Percentiles rank a stretch among this genome's conserved stretches.
Conservation (phyloP, 2,113 vertebrate genomes). For the Anolis sagrei region DNA sequence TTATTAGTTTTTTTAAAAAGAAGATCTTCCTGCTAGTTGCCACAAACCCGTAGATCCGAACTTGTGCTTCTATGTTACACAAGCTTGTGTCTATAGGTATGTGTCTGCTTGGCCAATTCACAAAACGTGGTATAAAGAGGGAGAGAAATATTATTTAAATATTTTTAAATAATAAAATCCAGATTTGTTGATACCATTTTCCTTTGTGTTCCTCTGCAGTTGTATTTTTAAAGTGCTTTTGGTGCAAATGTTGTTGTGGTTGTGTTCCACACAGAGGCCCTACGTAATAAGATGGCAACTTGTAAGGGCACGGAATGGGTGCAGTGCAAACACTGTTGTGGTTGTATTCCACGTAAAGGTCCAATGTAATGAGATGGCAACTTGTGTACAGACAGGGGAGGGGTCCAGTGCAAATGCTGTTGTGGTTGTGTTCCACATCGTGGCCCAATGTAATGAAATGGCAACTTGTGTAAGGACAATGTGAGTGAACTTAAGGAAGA, state of each 20-base stretch:
- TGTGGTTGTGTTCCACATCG: background rate
- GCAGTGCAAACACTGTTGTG: too few relatives aligned
- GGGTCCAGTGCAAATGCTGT: background rate
- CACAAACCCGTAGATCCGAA: conserved; percentile 99
- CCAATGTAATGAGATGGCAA: too few relatives aligned
- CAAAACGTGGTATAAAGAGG: conserved; percentile 6
- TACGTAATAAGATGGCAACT: too few relatives aligned
- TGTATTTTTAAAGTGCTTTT: too few relatives aligned
- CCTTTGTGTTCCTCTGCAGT: conserved; percentile 19
- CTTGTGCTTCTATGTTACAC: conserved; percentile 93
- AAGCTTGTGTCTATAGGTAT: conserved; percentile 99
- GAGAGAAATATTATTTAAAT: conserved; percentile 4
- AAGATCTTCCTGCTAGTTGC: conserved; percentile 84
- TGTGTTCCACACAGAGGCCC: too few relatives aligned
- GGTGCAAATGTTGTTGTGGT: too few relatives aligned
- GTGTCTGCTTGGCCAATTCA: conserved; percentile 87
- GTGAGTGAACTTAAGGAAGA: too few relatives aligned
- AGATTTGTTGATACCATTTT: background rate
- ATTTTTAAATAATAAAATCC: background rate
- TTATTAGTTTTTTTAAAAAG: conserved; percentile 30
- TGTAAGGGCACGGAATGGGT: too few relatives aligned
- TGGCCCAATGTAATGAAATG: background rate
- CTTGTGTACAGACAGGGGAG: too few relatives aligned
- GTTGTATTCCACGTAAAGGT: too few relatives aligned
- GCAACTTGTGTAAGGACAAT: too few relatives aligned